Conservation (phyloP, 2,113 vertebrate genomes). For the Odocoileus hemionus region DNA sequence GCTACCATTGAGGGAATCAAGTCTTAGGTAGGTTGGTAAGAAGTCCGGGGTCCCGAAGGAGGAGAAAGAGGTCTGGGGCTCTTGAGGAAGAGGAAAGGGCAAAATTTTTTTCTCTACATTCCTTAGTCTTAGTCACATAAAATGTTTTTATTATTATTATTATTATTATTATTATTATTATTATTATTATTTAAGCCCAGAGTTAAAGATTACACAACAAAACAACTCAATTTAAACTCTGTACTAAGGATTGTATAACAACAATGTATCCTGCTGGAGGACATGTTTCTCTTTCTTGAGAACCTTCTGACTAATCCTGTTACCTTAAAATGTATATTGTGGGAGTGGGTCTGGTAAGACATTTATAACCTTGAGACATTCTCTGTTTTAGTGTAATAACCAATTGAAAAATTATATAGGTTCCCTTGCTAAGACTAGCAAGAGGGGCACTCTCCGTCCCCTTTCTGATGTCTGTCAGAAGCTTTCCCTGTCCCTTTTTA, state of each 20-base stretch:
- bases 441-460: too few species aligned
- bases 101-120: background rate
- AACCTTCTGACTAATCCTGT: too few species aligned
- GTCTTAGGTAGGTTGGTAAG: background rate
- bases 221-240: background rate
- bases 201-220: background rate
- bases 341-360: too few species aligned
- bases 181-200: background rate
- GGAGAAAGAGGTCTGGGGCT: background rate
- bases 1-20: background rate
- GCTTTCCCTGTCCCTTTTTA: too few species aligned
- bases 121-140: background rate
- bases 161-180: too few species aligned
- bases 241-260: background rate
- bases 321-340: too few species aligned
- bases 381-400: too few species aligned
- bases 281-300: too few species aligned
- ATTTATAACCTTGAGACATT: too few species aligned
- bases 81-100: background rate
- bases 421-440: too few species aligned
- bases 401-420: too few species aligned
- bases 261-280: background rate
- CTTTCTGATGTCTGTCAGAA: too few species aligned
- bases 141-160: background rate
- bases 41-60: accelerated